phyloP scores from a whole-genome alignment of 2,888 invertebrate genomes.

The Tipula helvola region DNA sequence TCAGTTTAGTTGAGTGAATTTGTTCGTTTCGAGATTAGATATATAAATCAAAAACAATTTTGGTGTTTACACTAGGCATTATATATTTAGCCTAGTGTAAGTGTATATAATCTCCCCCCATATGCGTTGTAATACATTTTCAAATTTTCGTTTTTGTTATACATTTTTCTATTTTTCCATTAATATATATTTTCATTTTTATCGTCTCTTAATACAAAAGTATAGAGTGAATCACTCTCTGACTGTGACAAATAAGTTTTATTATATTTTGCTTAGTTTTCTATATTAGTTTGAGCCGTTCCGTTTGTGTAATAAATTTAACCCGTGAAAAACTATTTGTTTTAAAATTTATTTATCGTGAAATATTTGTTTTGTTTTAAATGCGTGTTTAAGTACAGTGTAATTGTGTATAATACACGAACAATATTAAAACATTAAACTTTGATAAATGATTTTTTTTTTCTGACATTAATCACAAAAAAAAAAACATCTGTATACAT shows the following conservation, averaged over 20 bases:
- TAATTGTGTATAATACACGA: background rate
- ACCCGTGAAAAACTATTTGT: background rate
- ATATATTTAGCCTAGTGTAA: background rate
- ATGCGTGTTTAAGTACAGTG: background rate
- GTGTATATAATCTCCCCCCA: background rate
- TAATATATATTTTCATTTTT: background rate
- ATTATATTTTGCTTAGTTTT: background rate
- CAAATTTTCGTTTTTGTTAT: background rate
- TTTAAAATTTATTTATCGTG: background rate
- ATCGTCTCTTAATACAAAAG: background rate
- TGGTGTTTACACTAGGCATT: background rate
- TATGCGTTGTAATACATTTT: background rate
- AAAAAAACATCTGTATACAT: background rate
- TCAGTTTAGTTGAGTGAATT: background rate
- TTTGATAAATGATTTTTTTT: background rate
- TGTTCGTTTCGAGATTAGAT: background rate
- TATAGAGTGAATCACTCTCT: background rate
- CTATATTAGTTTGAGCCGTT: background rate
- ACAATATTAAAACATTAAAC: background rate
- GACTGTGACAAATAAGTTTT: background rate
- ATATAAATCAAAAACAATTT: background rate
- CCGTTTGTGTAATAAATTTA: background rate
- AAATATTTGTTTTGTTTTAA: background rate
- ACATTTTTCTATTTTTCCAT: background rate
- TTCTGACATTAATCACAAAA: background rate